Conservation (phyloP, 2,888 invertebrate genomes). For the Miltochrista miniata region DNA sequence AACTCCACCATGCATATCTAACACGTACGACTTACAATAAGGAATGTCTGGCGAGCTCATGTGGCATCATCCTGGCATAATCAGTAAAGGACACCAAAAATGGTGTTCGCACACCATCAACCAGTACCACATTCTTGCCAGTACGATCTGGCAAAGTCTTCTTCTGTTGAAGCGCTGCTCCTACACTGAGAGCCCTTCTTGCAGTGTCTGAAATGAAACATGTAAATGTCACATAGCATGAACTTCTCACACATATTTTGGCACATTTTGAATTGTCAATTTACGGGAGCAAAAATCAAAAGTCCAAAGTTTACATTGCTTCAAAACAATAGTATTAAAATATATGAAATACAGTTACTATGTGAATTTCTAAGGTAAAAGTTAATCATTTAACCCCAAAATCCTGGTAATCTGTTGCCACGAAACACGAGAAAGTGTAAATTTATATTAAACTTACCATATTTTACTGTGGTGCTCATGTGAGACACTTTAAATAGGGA, state of each 20-base stretch:
- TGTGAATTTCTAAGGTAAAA: not conserved
- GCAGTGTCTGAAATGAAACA: constrained; percentile 63
- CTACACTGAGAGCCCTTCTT: constrained; percentile 77
- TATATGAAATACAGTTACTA: not conserved
- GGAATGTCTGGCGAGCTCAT: constrained; percentile 96
- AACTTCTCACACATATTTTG: constrained; percentile 38
- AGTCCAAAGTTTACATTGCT: constrained; percentile 64
- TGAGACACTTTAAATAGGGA: constrained; percentile 66
- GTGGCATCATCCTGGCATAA: constrained; percentile 97
- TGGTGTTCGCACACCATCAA: constrained; percentile 98
- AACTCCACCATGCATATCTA: too few species aligned
- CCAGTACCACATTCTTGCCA: constrained; percentile 94
- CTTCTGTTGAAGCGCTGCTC: constrained; percentile 76
- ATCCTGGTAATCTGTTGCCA: not conserved
- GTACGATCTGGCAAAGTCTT: constrained; percentile 85
- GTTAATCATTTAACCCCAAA: not conserved
- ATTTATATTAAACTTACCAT: constrained; percentile 54
- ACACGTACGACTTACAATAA: constrained; percentile 84
- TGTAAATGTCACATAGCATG: constrained; percentile 8
- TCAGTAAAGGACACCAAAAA: constrained; percentile 96
- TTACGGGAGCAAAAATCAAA: constrained; percentile 29
- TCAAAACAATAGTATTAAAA: constrained; percentile 11
- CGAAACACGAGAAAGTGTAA: not conserved
- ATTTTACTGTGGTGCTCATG: constrained; percentile 67
- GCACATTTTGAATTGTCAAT: constrained; percentile 50